Evolutionary conservation across 35 echinoderm and acorn worm genomes (phyloP), one percentile per base, ranked within the genome.

Genomic region (Diadema setosum): DNA sequence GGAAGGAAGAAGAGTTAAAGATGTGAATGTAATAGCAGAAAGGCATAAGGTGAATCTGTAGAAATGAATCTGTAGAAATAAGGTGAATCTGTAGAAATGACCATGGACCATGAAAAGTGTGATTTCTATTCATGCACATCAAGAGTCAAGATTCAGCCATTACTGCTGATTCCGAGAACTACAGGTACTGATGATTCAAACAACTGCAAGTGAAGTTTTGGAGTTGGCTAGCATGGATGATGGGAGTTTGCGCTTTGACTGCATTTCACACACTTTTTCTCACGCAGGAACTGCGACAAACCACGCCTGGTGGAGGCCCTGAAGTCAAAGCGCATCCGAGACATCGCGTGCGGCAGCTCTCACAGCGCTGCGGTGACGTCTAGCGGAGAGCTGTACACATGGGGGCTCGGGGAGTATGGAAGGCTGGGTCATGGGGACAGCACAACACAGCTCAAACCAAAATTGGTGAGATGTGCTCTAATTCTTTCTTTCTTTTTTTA

Each of bases 361-460:
- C 95, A 97, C 84, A 97, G 95, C 81, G 95, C 95, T 45, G 95
- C 95, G 14, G 87, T 97, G 8, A 97, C 95, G 15, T 87, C 87
- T 17, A 93, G 83, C 20, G 95, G 95, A 33, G 95, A 91, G 31
- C 75, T 97, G 31, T 97, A 91, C 65, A 93, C 91, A 25, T 97
- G 95, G 95, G 95, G 95, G 2, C 85, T 97, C 20, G 95, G 95
- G 44, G 95, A 97, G 76, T 97, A 97, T 85, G 95, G 95, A 14
- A 80, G 95, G 15, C 84, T 97, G 2, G 95, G 95, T 15, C 95
- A 97, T 81, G 91, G 91, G 9, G 95, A 97, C 63, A 97, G 93
- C 26, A 89, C 91, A 27, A 97, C 95, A 20, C 95, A 97, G 30
- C 95, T 97, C 1, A 90, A 88, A 78, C 95, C 95, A 37, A 97